phyloP scores from a whole-genome alignment of 2,888 invertebrate species.

The Lycia hirtaria region DNA sequence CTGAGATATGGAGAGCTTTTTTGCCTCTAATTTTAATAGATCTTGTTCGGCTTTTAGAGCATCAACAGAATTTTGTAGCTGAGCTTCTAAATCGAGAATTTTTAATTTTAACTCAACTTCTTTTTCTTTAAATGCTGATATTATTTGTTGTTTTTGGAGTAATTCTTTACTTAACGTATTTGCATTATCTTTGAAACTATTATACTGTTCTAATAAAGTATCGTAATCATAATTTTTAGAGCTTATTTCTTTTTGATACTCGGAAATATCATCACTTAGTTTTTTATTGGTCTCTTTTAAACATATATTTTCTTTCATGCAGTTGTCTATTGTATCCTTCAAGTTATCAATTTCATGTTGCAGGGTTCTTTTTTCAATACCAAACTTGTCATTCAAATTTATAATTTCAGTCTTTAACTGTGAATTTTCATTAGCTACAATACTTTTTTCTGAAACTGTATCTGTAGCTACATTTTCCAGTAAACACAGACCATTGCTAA shows the following conservation, averaged over 20 bases:
- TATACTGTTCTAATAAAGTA: slow-evolving; percentile 14
- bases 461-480: slow-evolving; percentile 53
- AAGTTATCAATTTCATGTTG: slow-evolving; percentile 38
- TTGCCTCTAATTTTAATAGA: slow-evolving; percentile 43
- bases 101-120: slow-evolving; percentile 30
- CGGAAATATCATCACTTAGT: slow-evolving; percentile 2
- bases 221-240: slow-evolving; percentile 28
- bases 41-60: slow-evolving; percentile 44
- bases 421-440: slow-evolving; percentile 32
- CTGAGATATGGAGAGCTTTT: slow-evolving; percentile 36
- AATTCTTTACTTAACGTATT: slow-evolving; percentile 7
- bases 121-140: slow-evolving; percentile 40
- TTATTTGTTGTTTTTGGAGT: slow-evolving; percentile 36
- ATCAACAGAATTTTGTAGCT: slow-evolving; percentile 35
- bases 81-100: slow-evolving; percentile 33
- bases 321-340: slow-evolving; percentile 27
- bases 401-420: slow-evolving; percentile 41
- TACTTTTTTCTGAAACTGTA: slow-evolving; percentile 52
- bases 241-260: slow-evolving; percentile 34
- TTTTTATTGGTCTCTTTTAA: slow-evolving; percentile 22
- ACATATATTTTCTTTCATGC: slow-evolving; percentile 26
- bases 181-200: slow-evolving; percentile 10
- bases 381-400: slow-evolving; percentile 32
- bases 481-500: slow-evolving; percentile 52
- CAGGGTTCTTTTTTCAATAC: slow-evolving; percentile 38